Evolutionary conservation across 2,888 invertebrate species (phyloP).

Genomic region (Hyalella azteca): DNA sequence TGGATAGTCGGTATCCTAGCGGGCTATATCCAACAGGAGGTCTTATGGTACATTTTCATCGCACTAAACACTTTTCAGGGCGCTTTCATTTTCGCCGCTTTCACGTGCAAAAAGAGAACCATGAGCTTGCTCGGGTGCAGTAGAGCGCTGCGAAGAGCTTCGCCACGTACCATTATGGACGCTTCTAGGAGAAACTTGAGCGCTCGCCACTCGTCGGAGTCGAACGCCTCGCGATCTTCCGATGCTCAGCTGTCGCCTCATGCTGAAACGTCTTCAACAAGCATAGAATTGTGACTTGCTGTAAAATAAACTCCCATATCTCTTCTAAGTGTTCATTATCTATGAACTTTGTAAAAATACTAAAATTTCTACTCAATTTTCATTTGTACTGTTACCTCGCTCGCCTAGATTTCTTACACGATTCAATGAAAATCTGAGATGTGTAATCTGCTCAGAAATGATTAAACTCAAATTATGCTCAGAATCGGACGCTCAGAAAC

Average conservation of each 20-base stretch:
- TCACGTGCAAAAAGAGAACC: slow-evolving; percentile 66
- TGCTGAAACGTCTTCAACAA: background rate
- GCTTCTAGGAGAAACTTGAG: slow-evolving; percentile 10
- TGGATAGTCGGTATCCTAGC: slow-evolving; percentile 66
- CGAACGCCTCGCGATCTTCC: background rate
- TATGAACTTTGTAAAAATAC: too few relatives aligned
- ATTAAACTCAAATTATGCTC: too few relatives aligned
- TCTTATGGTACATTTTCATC: slow-evolving; percentile 66
- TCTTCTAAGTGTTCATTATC: too few relatives aligned
- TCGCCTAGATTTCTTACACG: too few relatives aligned
- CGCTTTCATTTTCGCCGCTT: slow-evolving; percentile 66
- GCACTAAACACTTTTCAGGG: slow-evolving; percentile 66
- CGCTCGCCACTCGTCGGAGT: slow-evolving; percentile 4
- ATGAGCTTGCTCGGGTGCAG: slow-evolving; percentile 38
- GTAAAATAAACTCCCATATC: background rate
- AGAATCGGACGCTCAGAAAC: too few relatives aligned
- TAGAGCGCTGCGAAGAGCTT: background rate
- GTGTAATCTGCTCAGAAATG: too few relatives aligned
- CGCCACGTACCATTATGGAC: background rate
- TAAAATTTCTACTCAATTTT: too few relatives aligned
- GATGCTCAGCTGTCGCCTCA: background rate
- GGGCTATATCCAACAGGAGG: slow-evolving; percentile 63
- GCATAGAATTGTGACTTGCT: background rate
- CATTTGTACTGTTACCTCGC: too few relatives aligned
- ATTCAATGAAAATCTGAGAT: too few relatives aligned